Percentiles rank a stretch among this genome's conserved stretches.
Conservation (phyloP, 2,113 vertebrate species). For the Sapayoa aenigma region DNA sequence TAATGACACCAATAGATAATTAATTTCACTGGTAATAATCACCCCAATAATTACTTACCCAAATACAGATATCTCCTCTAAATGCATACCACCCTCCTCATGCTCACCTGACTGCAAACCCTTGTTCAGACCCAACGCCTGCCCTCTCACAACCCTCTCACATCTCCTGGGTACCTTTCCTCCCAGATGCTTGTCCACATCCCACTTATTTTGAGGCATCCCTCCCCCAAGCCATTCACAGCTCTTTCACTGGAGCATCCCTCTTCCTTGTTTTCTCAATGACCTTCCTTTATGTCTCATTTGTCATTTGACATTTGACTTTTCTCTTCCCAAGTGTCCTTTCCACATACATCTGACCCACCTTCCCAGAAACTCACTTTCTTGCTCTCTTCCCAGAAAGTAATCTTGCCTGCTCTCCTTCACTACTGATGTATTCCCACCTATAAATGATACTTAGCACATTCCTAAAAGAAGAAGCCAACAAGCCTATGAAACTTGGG, state of each 20-base stretch:
- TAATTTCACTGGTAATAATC: too few relatives aligned
- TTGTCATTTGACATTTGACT: neutral
- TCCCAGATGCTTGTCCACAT: neutral
- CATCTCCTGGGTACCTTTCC: neutral
- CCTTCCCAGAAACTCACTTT: neutral
- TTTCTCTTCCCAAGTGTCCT: neutral
- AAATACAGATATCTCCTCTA: neutral
- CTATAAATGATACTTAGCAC: neutral
- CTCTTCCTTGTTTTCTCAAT: neutral
- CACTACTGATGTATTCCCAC: fast-evolving
- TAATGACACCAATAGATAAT: too few relatives aligned
- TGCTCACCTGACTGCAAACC: neutral
- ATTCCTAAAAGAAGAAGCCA: neutral
- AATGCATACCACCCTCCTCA: fast-evolving
- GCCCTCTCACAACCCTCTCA: neutral
- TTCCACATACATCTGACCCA: neutral
- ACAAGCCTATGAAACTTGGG: neutral
- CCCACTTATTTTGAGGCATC: neutral
- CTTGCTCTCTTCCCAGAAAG: neutral
- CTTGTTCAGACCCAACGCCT: neutral
- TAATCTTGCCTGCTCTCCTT: neutral
- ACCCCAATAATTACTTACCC: too few relatives aligned
- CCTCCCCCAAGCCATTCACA: neutral
- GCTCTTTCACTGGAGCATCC: neutral
- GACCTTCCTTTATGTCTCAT: neutral